Conservation (phyloP, 2,888 invertebrate genomes). For the Phanerotoma sp. region DNA sequence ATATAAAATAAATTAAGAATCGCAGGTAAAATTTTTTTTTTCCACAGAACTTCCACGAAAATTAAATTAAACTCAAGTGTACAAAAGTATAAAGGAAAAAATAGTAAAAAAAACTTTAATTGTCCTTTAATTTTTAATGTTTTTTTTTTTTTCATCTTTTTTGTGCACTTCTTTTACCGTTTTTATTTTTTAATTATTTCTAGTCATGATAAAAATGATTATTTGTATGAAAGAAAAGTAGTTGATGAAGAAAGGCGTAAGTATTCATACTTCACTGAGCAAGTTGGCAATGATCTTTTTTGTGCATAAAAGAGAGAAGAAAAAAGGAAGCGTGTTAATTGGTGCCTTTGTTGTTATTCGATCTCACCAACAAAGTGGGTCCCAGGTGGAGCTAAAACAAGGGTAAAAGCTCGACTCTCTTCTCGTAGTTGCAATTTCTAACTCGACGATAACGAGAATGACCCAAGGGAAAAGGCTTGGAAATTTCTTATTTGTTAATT, state of each 20-base stretch:
- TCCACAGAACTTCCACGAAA: background rate
- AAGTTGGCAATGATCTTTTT: background rate
- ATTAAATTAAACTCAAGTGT: background rate
- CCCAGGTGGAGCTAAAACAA: slow-evolving; percentile 34
- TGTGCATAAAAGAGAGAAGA: no score
- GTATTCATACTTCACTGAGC: background rate
- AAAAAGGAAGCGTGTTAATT: slow-evolving; percentile 34
- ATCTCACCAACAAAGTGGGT: slow-evolving; percentile 32
- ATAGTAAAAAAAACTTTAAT: no score
- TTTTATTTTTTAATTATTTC: background rate
- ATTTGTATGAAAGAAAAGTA: background rate
- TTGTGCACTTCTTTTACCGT: no score
- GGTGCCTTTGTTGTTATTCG: slow-evolving; percentile 33
- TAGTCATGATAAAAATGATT: slow-evolving; percentile 7
- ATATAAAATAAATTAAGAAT: background rate
- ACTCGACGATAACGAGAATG: background rate
- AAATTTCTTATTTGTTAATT: slow-evolving; percentile 2
- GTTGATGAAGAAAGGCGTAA: slow-evolving; percentile 3
- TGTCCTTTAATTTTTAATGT: background rate
- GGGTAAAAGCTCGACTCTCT: slow-evolving; percentile 33
- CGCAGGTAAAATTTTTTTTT: background rate
- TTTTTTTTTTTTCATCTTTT: background rate
- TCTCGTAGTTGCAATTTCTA: slow-evolving; percentile 3
- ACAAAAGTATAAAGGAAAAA: background rate
- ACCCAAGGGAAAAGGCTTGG: no score